Base-by-base conservation (phyloP, 1,140 invertebrate genomes). In the Drosophila yakuba region DNA sequence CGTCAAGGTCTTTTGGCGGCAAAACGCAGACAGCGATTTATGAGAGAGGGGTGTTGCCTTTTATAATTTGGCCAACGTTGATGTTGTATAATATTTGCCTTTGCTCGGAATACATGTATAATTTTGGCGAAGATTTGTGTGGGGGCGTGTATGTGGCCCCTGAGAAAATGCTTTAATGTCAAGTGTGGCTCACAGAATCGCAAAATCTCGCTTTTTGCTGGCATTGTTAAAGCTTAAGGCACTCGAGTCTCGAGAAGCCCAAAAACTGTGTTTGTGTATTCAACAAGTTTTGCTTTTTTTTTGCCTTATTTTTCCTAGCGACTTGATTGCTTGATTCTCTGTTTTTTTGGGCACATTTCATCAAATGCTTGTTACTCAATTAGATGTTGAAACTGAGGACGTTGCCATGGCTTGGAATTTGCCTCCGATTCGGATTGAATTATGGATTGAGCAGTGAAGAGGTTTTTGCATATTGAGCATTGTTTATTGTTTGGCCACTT, bases 91-190 rank as follows among this genome's bases (percentile, higher is more conserved):
- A 63, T 80, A 66, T 76, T 68, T 80, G 47, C 67, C 17, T 43
- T 55, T 75, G 56, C 74, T 41, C 32, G 36, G 10, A 12, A 75
- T 60, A 45, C 48, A 74, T 71, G 32, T 75, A 80, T 75, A 80
- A 80, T 80, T 80, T 80, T 12, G 10, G 38, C 45, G 54, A 45
- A 59, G 45, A 58, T 75, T 54, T 74, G 66, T 74, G 66, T 48
- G 73, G 60, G 78, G 78, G 78, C 78, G 78, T 76, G 59, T 64
- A 76, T 52, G 10, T 35, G 1, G 23, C 47, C 54, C 17, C 45
- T 55, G 57, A 15, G 50, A 54, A 66, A 75, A 36, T 57, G 32
- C 56, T 75, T 81, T 81, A 80, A 81, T 77, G 78, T 81, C 78
- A 81, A 80, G 78, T 80, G 72, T 80, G 78, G 66, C 56, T 52